Conservation (phyloP, 2,888 invertebrate genomes). For the Epinotia bilunana region DNA sequence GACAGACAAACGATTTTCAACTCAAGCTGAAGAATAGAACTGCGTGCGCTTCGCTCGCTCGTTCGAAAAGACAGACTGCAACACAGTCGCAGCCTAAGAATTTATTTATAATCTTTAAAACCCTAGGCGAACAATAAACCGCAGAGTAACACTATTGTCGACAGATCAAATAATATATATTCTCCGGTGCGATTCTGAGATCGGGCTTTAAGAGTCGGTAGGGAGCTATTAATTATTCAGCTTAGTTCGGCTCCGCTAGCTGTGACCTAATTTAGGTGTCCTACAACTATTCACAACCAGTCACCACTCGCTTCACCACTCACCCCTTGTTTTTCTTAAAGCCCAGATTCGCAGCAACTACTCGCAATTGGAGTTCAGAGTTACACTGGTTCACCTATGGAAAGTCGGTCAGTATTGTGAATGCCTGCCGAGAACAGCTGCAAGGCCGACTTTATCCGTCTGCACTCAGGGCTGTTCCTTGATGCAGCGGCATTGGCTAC, state of each 20-base stretch:
- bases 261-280: constrained; percentile 68
- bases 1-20: too few relatives aligned
- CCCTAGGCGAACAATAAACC: not conserved
- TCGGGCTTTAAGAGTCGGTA: constrained; percentile 61
- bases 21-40: too few relatives aligned
- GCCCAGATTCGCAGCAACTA: not conserved
- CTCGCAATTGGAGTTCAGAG: not conserved
- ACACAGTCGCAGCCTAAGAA: not conserved
- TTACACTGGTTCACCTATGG: not conserved
- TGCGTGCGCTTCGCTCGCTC: too few relatives aligned
- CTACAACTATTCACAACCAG: constrained; percentile 35
- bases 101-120: not conserved
- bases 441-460: constrained; percentile 36
- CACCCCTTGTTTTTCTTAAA: not conserved
- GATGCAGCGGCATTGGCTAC: constrained; percentile 17
- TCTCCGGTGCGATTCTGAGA: constrained; percentile 53
- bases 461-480: constrained; percentile 31
- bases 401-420: not conserved
- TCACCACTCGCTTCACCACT: not conserved
- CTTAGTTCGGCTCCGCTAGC: constrained; percentile 60
- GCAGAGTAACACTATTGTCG: not conserved
- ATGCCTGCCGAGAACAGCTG: constrained; percentile 49
- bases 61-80: not conserved
- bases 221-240: constrained; percentile 73
- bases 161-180: constrained; percentile 2